phyloP scores from a whole-genome alignment of 2,113 vertebrate species.

The Calypte anna region DNA sequence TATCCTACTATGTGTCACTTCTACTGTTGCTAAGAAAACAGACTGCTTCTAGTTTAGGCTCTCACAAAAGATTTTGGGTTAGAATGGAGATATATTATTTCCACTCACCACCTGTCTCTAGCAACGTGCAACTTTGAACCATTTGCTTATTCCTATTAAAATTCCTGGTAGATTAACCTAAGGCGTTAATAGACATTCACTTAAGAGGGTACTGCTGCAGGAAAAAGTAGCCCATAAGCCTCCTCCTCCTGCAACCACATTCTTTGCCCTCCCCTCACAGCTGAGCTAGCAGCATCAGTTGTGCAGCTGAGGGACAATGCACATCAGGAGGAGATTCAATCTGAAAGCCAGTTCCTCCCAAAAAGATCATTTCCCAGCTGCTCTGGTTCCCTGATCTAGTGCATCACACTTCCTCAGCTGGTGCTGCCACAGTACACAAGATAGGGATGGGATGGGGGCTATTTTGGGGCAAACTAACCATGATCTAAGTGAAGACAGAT shows the following conservation, averaged over 20 bases:
- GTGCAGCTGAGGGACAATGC: not conserved
- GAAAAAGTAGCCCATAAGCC: not conserved
- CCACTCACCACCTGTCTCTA: not conserved
- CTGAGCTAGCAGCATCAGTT: not conserved
- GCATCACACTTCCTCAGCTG: not conserved
- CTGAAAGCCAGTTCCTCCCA: not conserved
- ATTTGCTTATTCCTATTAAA: constrained; percentile 6
- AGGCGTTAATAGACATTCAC: not conserved
- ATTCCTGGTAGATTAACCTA: not conserved
- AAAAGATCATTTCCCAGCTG: not conserved
- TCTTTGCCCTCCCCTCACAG: not conserved
- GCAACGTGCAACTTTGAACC: not conserved
- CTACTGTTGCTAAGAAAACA: not conserved
- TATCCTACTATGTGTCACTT: not conserved
- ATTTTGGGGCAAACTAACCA: not conserved
- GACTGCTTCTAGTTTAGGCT: not conserved
- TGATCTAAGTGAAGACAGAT: not conserved
- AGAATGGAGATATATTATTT: not conserved
- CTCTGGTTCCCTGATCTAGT: not conserved
- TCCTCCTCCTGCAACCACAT: not conserved
- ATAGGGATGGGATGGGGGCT: not conserved
- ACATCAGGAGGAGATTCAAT: not conserved
- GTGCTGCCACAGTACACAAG: not conserved
- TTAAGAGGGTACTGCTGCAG: not conserved
- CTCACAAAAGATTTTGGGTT: not conserved